Evolutionary conservation across 2,797 vertebrate genomes (phyloP).

Genomic region (Scomberomorus guttatus): DNA sequence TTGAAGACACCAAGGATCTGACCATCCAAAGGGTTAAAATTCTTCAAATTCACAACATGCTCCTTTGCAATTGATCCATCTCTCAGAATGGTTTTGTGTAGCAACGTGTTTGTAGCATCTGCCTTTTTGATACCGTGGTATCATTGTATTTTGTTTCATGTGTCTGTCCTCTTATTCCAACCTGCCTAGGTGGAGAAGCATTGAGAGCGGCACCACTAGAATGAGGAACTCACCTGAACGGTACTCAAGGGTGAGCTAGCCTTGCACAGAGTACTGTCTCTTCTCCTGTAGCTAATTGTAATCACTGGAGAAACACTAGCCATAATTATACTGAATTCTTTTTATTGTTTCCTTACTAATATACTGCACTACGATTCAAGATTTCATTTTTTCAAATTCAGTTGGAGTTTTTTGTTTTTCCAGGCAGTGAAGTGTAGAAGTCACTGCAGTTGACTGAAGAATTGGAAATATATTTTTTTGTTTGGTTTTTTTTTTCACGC

Average conservation of each 20-base stretch:
- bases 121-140: constrained; percentile 73
- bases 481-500: no score
- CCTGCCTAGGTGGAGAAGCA: constrained; percentile 88
- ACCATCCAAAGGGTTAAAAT: constrained; percentile 76
- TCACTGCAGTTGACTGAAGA: constrained; percentile 49
- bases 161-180: constrained; percentile 90
- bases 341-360: constrained; percentile 51
- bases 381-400: background rate
- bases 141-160: constrained; percentile 84
- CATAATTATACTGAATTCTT: constrained; percentile 44
- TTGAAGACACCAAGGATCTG: constrained; percentile 71
- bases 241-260: constrained; percentile 90
- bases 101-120: constrained; percentile 59
- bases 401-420: constrained; percentile 1
- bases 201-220: constrained; percentile 84
- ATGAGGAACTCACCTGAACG: constrained; percentile 89
- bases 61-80: constrained; percentile 38
- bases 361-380: constrained; percentile 43
- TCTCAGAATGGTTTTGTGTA: constrained; percentile 45
- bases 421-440: constrained; percentile 43
- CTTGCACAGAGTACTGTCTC: constrained; percentile 87
- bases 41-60: constrained; percentile 30
- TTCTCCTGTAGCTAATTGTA: constrained; percentile 80
- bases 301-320: constrained; percentile 72
- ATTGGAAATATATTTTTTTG: constrained; percentile 12